A percentile compares a stretch with the other conserved stretches of the same genome.
These are phyloP conservation scores for Tetrapedia diversipes DNA, from an alignment of 2,888 invertebrate species.

Conservation along the genomic window DNA sequence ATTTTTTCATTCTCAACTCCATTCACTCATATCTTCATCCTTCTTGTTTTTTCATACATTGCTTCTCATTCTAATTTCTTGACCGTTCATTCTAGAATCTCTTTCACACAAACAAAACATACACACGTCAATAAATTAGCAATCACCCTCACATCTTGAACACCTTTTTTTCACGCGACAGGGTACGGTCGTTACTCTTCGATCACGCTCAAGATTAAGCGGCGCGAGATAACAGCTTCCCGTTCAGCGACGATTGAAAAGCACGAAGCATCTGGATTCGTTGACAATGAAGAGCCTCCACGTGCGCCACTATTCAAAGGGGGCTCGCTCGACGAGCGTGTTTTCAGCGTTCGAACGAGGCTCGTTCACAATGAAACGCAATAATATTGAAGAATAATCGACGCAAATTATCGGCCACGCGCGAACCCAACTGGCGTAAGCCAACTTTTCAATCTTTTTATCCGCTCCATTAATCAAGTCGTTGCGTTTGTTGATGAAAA, in stretches of 20 bases:
- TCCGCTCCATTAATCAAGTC: neutral
- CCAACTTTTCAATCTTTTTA: neutral
- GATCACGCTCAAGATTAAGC: constrained; percentile 19
- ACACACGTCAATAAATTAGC: too few species aligned
- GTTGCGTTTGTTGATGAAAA: neutral
- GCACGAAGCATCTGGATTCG: constrained; percentile 1
- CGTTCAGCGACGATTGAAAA: constrained; percentile 1
- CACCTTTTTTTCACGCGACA: too few species aligned
- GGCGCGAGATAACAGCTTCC: constrained; percentile 8
- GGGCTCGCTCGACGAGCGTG: constrained; percentile 10
- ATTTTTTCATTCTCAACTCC: too few species aligned
- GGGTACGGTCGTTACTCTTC: too few species aligned
- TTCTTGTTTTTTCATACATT: too few species aligned
- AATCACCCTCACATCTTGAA: too few species aligned
- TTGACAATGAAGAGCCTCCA: constrained; percentile 2
- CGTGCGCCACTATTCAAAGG: neutral
- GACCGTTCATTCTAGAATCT: too few species aligned
- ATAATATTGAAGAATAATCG: constrained; percentile 14
- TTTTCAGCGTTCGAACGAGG: neutral
- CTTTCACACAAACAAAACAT: too few species aligned
- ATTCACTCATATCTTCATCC: too few species aligned
- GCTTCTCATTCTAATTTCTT: too few species aligned
- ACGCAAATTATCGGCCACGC: constrained; percentile 15
- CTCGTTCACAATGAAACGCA: neutral
- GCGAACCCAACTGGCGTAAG: constrained; percentile 7